Evolutionary conservation across 2,888 invertebrate genomes (phyloP), one percentile per base, ranked within the genome.

Genomic region (Scaptomyza tumidula): DNA sequence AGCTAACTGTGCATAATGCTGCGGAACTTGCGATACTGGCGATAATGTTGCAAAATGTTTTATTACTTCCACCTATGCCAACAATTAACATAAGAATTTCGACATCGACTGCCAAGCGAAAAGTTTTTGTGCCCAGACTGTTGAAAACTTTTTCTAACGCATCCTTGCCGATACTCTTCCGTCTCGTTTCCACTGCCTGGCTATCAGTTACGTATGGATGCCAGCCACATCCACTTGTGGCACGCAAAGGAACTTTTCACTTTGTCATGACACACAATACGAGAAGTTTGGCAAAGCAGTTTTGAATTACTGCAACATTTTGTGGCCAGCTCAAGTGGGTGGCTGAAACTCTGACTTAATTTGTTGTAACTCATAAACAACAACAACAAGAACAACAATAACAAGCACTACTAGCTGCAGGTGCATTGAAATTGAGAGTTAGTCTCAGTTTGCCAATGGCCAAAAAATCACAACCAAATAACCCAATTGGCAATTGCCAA

Each of bases 1-100:
- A 37, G 16, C 37, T 37, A 5, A 6, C n/a, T 37, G 2, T 1
- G 35, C 4, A 13, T 9, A 16, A 1, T 50, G 13, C 16, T 33
- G 46, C 55, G 67, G 61, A 78, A 78, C 78, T 74, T 83, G 69
- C 50, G 74, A 54, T 49, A 54, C 59, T 80, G 74, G 19, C 19
- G 83, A 86, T 80, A 86, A 83, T 83, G 86, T 80, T 83, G 64
- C 70, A 72, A 76, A 70, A 83, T 80, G 83, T 84, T 84, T 83
- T 86, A 84, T 83, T 86, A 86, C 86, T 83, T 84, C 86, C 83
- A 84, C 83, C 78, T 83, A 84, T 86, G 83, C 76, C 74, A 83
- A 80, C 86, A 84, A 84, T 84, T 84, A 86, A 71, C 86, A 86
- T 83, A 83, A 76, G 78, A 86, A 84, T 84, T 70, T 76, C 61